Conservation (phyloP, 2,888 invertebrate genomes). For the Dimorphilus gyrociliatus region DNA sequence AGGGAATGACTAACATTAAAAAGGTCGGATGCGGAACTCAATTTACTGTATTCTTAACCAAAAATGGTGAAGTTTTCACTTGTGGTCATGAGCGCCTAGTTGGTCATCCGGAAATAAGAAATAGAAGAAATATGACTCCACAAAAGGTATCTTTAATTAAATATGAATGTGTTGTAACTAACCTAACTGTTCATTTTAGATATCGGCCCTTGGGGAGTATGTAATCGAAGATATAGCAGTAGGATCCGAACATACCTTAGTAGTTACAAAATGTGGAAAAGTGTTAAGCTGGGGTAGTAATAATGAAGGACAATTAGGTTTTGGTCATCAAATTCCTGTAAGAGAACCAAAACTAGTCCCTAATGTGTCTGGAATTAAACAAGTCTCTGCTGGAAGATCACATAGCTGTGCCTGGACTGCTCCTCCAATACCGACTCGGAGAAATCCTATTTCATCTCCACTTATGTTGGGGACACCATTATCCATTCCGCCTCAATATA, state of each 20-base stretch:
- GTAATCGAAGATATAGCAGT: slow-evolving; percentile 46
- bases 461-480: slow-evolving; percentile 42
- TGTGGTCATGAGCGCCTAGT: slow-evolving; percentile 48
- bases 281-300: slow-evolving; percentile 51
- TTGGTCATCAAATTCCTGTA: slow-evolving; percentile 43
- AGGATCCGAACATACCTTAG: slow-evolving; percentile 48
- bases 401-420: slow-evolving; percentile 51
- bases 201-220: slow-evolving; percentile 40
- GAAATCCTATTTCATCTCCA: slow-evolving; percentile 42
- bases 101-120: slow-evolving; percentile 43
- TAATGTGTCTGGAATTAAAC: slow-evolving; percentile 41
- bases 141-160: too few relatives aligned
- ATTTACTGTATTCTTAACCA: slow-evolving; percentile 48
- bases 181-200: too few relatives aligned
- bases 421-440: slow-evolving; percentile 36
- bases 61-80: slow-evolving; percentile 45
- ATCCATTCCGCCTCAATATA: slow-evolving; percentile 46
- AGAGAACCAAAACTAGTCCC: slow-evolving; percentile 45
- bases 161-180: neutral
- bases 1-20: slow-evolving; percentile 43
- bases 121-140: slow-evolving; percentile 41
- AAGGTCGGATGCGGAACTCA: slow-evolving; percentile 50
- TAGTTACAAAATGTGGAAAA: slow-evolving; percentile 44
- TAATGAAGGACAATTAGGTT: slow-evolving; percentile 47
- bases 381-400: slow-evolving; percentile 48